Evolutionary conservation across 2,797 vertebrate genomes (phyloP).

Genomic region (Chaunax sp.): DNA sequence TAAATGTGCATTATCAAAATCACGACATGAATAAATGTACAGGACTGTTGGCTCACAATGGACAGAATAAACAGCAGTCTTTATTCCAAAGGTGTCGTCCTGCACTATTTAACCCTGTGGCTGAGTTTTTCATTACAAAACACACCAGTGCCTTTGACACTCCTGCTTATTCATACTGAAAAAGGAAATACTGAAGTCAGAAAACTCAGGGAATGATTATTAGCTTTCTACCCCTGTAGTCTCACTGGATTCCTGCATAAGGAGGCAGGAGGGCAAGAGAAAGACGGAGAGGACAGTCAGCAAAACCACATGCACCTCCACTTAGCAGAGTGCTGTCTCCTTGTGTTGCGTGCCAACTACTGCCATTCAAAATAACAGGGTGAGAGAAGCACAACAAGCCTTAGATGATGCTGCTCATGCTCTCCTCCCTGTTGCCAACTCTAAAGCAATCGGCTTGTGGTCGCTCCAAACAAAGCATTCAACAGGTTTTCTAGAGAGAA

Average conservation of each 20-base stretch:
- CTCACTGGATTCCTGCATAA: conserved; percentile 49
- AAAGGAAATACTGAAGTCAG: conserved; percentile 51
- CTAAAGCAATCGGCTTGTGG: conserved; percentile 27
- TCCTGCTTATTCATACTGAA: conserved; percentile 40
- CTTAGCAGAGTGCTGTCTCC: conserved; percentile 17
- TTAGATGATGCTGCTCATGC: conserved; percentile 28
- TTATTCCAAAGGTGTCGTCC: conserved; percentile 8
- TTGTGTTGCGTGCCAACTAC: conserved; percentile 39
- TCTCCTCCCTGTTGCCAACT: conserved; percentile 31
- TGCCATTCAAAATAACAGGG: conserved; percentile 56
- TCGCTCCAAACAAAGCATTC: conserved; percentile 34
- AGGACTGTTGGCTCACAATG: conserved; percentile 13
- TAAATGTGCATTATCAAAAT: conserved; percentile 33
- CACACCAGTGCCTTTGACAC: conserved; percentile 6
- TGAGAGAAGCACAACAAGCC: conserved; percentile 33
- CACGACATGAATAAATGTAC: conserved; percentile 10
- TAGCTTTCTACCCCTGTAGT: conserved; percentile 43
- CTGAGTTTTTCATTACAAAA: conserved; percentile 7
- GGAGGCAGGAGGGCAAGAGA: conserved; percentile 8
- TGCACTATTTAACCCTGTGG: background rate
- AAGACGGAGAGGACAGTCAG: conserved; percentile 18
- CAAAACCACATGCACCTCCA: conserved; percentile 11
- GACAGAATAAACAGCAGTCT: conserved; percentile 18
- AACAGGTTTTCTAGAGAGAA: conserved; percentile 42
- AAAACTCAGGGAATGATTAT: conserved; percentile 53